These are phyloP conservation scores for Anguilla pacifica DNA, from an alignment of 2,797 vertebrate species.

Conservation along the genomic window DNA sequence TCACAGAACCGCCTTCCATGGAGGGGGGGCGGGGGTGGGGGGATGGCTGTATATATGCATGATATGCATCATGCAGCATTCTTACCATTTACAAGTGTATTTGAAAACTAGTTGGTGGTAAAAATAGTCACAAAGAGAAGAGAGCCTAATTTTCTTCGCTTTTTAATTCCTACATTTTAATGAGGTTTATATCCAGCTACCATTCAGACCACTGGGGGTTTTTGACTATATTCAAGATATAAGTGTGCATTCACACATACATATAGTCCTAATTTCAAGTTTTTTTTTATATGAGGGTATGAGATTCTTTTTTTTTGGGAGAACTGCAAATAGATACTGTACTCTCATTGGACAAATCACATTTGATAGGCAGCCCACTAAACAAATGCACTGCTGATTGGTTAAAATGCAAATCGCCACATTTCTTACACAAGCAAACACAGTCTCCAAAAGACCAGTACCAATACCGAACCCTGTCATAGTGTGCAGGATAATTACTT, in stretches of 20 bases:
- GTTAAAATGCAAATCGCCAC: neutral
- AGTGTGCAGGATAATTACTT: neutral
- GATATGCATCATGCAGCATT: conserved; percentile 55
- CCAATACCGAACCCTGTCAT: neutral
- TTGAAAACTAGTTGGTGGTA: conserved; percentile 60
- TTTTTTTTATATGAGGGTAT: neutral
- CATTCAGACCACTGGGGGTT: conserved; percentile 17
- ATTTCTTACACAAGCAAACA: neutral
- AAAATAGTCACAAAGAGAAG: conserved; percentile 40
- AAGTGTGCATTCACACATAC: too few species aligned
- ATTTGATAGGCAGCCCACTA: neutral
- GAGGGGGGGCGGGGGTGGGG: conserved; percentile 47
- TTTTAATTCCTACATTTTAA: conserved; percentile 60
- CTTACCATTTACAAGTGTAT: conserved; percentile 61
- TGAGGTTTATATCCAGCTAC: conserved; percentile 54
- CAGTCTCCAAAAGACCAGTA: neutral
- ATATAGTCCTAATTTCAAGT: too few species aligned
- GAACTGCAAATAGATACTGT: neutral
- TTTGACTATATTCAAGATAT: too few species aligned
- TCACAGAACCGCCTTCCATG: conserved; percentile 48
- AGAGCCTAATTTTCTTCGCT: conserved; percentile 44
- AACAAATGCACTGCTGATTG: neutral
- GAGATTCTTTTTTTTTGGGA: neutral
- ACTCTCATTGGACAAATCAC: neutral
- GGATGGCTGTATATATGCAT: conserved; percentile 64